Conservation (phyloP, 1,140 invertebrate genomes). For the Drosophila prosaltans region DNA sequence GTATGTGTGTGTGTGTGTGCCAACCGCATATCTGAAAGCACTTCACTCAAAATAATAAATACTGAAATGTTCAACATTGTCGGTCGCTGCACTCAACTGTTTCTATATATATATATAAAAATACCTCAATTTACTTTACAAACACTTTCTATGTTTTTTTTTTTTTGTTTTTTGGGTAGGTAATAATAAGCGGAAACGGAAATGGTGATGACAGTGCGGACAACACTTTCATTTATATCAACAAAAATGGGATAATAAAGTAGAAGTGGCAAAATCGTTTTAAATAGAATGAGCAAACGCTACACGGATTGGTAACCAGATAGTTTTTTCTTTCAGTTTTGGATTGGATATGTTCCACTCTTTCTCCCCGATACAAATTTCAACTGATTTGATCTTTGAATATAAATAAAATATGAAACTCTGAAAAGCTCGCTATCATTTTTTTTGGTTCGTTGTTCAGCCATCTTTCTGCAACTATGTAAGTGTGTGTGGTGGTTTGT, state of each 20-base stretch:
- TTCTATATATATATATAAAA: background rate
- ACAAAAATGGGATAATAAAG: too few relatives aligned
- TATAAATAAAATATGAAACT: too few relatives aligned
- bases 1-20: background rate
- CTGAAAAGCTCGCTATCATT: too few relatives aligned
- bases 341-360: too few relatives aligned
- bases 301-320: too few relatives aligned
- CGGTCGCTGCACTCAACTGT: background rate
- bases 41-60: constrained; percentile 17
- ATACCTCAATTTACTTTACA: background rate
- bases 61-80: constrained; percentile 1
- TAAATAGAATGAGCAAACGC: too few relatives aligned
- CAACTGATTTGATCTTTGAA: too few relatives aligned
- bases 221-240: background rate
- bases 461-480: too few relatives aligned
- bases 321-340: too few relatives aligned
- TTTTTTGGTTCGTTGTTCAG: too few relatives aligned
- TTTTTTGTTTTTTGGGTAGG: background rate
- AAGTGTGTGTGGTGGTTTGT: background rate
- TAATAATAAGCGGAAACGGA: constrained; percentile 6
- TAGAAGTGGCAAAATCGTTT: too few relatives aligned
- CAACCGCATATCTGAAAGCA: constrained; percentile 10
- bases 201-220: background rate
- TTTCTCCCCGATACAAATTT: too few relatives aligned
- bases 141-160: background rate